Conservation (phyloP, 2,797 vertebrate species). For the Lagorchestes hirsutus region DNA sequence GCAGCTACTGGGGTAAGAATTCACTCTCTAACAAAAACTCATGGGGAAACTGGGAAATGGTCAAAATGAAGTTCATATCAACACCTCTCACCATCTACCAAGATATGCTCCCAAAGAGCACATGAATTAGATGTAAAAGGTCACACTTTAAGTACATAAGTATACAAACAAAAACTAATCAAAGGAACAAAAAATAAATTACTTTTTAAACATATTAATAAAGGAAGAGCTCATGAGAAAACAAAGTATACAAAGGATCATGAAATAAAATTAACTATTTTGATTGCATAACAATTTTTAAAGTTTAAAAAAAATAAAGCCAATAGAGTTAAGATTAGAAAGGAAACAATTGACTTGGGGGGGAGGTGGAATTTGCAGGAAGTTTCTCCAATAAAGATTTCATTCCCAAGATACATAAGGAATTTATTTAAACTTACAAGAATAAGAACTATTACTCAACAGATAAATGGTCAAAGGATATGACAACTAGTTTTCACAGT, state of each 20-base stretch:
- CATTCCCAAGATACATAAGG: not conserved
- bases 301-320: not conserved
- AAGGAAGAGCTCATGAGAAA: not conserved
- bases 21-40: not conserved
- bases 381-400: not conserved
- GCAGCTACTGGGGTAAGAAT: not conserved
- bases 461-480: too few relatives aligned
- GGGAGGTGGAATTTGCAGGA: not conserved
- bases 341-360: not conserved
- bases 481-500: too few relatives aligned
- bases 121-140: not conserved
- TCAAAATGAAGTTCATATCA: not conserved
- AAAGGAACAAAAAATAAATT: not conserved
- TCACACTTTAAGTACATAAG: not conserved
- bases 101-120: not conserved
- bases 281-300: not conserved
- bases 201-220: not conserved
- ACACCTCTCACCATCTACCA: not conserved
- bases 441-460: not conserved
- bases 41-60: not conserved
- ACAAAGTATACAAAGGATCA: not conserved
- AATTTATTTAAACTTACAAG: not conserved
- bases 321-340: not conserved
- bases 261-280: not conserved
- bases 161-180: not conserved